Base-by-base conservation (phyloP, 2,113 vertebrate genomes). In the Cepphus grylle region DNA sequence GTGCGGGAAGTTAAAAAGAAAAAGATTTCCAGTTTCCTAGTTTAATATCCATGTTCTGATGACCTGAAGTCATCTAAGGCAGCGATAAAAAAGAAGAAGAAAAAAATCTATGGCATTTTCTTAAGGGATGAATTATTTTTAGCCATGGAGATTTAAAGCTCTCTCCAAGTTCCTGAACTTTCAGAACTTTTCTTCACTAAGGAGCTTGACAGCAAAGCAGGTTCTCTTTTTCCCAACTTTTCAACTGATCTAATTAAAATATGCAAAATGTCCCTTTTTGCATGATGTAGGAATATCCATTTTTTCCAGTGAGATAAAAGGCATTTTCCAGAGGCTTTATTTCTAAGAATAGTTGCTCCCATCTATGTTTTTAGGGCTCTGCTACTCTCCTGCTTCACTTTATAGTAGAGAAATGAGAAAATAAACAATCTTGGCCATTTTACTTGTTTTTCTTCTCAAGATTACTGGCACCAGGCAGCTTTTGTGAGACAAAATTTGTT, bases 211-310 rank as follows among this genome's bases (percentile, higher is more conserved):
- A 93, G 71, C 55, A 73, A 95, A 96, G 82, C 70, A 94, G 84
- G 85, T 77, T 93, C 47, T 53, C 62, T 90, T 96, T 95, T 94
- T 43, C 89, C 66, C n/a, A 87, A 73, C 73, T 90, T 85, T 93
- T 95, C 93, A 94, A 45, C 34, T 65, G 89, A 62, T 88, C 81
- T 97, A 97, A 97, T 97, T 96, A 97, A 97, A 97, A 96, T 94
- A 96, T 77, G 88, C 65, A 80, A 97, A 97, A 93, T 92, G 74
- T 66, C 69, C 58, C 50, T 90, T 87, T 88, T 52, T 94, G 74
- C 84, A 72, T 23, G 36, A 45, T 43, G 74, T 55, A 96, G 83
- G 59, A 87, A 80, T 36, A 66, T 47, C 55, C 14, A 1, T 29
- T 90, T 83, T 88, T 62, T 34, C 59, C 77, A 94, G 38, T 0